Percentiles rank a stretch among this genome's conserved stretches.
Conservation (phyloP, 2,113 vertebrate genomes). For the Hypocryptadius cinnamomeus region DNA sequence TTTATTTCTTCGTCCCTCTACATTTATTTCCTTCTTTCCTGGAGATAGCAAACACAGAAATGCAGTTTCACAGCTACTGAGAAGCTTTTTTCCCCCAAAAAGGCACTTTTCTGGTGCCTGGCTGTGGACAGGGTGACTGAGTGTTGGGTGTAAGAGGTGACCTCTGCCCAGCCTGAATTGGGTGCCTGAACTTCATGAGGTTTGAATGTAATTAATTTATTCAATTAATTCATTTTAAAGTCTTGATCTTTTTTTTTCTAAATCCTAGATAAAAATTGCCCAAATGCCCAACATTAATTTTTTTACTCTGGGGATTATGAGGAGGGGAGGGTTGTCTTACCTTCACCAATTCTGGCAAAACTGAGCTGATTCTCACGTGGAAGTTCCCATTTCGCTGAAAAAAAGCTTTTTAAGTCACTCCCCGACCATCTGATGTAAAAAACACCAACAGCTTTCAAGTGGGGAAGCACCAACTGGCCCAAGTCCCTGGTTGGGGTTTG, state of each 20-base stretch:
- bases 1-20: not conserved
- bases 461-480: accelerated
- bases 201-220: not conserved
- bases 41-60: no score
- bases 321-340: not conserved
- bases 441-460: not conserved
- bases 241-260: not conserved
- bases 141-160: not conserved
- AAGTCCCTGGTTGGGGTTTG: not conserved
- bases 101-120: not conserved
- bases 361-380: accelerated
- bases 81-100: accelerated
- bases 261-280: not conserved
- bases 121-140: not conserved
- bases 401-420: not conserved
- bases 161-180: not conserved
- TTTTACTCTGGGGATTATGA: not conserved
- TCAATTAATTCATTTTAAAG: not conserved
- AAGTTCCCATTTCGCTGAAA: not conserved
- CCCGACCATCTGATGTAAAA: not conserved
- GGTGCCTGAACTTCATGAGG: not conserved
- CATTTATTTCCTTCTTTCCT: not conserved
- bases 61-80: accelerated
- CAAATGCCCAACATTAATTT: not conserved
- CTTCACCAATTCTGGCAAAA: not conserved